A percentile compares a stretch with the other conserved stretches of the same genome.
Evolutionary conservation across 2,113 vertebrate genomes (phyloP).

Genomic region (Erythrocercus mccallii): DNA sequence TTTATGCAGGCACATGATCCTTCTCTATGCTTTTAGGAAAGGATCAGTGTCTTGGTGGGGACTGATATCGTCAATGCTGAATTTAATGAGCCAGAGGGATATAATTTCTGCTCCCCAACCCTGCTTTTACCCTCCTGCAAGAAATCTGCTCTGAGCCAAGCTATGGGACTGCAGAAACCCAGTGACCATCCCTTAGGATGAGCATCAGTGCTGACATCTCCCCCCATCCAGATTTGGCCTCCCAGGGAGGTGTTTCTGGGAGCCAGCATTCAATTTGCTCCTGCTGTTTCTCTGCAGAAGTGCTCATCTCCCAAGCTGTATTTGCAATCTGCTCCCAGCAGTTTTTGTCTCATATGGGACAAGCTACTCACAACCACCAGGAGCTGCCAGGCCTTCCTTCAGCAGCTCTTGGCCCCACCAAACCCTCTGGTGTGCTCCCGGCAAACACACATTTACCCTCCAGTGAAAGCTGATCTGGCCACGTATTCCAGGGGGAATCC

Average conservation of each 20-base stretch:
- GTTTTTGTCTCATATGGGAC: not conserved
- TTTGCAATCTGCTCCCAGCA: not conserved
- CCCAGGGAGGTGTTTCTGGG: not conserved
- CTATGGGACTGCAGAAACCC: no score
- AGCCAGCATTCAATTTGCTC: not conserved
- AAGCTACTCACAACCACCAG: not conserved
- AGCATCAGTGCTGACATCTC: not conserved
- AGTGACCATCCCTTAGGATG: not conserved
- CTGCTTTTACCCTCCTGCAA: not conserved
- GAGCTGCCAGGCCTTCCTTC: not conserved
- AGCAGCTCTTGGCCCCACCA: not conserved
- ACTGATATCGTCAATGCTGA: not conserved
- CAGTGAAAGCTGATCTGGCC: not conserved
- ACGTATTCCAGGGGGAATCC: not conserved
- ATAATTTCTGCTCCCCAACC: not conserved
- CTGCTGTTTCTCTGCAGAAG: not conserved
- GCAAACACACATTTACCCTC: not conserved
- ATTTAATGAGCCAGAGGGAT: not conserved
- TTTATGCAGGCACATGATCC: not conserved
- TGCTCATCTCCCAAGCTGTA: not conserved
- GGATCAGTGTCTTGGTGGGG: not conserved
- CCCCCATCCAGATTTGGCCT: not conserved
- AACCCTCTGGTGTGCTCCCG: not conserved
- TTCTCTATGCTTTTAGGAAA: not conserved
- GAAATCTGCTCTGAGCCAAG: not conserved